These are phyloP conservation scores for Pteropus alecto DNA, from an alignment of 2,113 vertebrate genomes.

Conservation along the genomic window DNA sequence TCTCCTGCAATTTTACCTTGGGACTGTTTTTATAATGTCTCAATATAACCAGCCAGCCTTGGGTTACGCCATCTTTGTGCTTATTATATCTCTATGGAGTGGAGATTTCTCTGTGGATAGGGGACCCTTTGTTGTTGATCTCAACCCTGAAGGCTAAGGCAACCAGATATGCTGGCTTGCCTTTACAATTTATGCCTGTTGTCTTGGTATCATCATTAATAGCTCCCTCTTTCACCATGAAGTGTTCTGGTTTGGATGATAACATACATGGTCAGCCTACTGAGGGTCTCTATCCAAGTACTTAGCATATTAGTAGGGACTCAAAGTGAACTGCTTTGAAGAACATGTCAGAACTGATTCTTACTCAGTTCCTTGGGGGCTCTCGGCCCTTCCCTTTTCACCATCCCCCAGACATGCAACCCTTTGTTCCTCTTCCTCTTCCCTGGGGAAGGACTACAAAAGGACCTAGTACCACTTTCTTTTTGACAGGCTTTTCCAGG, in stretches of 20 bases:
- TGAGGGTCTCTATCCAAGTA: not conserved
- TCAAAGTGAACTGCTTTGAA: not conserved
- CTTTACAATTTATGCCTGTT: not conserved
- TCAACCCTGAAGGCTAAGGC: not conserved
- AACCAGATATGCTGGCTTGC: not conserved
- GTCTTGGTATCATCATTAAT: not conserved
- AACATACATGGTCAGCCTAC: not conserved
- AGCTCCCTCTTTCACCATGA: not conserved
- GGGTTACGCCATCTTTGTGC: not conserved
- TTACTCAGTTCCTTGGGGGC: not conserved
- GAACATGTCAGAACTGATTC: not conserved
- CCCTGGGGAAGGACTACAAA: not conserved
- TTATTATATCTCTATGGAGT: not conserved
- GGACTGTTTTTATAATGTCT: not conserved
- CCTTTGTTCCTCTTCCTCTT: not conserved
- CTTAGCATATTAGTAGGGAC: not conserved
- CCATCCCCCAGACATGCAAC: not conserved
- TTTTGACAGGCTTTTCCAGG: conserved; percentile 30
- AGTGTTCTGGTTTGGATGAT: not conserved
- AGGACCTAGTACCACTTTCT: not conserved
- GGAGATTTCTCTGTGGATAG: not conserved
- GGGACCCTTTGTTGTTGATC: not conserved
- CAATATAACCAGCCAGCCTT: not conserved
- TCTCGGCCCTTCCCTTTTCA: not conserved
- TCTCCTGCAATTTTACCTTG: not conserved